Evolutionary conservation across 2,113 vertebrate species (phyloP).

Genomic region (Rhodinocichla rosea): DNA sequence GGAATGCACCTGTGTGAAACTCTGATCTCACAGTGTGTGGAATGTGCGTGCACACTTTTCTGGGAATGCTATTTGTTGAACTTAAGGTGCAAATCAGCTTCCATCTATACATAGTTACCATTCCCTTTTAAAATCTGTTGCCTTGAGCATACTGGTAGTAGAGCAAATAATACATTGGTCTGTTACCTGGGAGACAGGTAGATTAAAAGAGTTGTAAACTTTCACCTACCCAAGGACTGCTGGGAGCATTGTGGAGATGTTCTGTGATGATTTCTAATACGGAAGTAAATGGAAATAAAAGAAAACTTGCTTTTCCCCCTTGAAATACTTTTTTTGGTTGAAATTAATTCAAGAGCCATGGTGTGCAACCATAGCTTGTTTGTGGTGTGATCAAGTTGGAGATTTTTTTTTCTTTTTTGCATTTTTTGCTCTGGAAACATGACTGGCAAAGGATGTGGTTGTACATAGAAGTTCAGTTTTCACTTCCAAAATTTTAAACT

Average conservation of each 20-base stretch:
- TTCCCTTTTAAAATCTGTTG: not conserved
- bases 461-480: not conserved
- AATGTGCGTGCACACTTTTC: not conserved
- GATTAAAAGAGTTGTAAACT: not conserved
- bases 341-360: not conserved
- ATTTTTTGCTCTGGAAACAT: not conserved
- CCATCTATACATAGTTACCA: not conserved
- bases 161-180: not conserved
- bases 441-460: not conserved
- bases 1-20: not conserved
- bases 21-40: not conserved
- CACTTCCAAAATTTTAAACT: not conserved
- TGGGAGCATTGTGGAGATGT: not conserved
- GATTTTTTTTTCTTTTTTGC: not conserved
- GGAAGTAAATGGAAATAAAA: not conserved
- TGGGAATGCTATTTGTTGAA: not conserved
- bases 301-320: not conserved
- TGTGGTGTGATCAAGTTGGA: fast-evolving
- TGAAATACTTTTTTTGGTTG: not conserved
- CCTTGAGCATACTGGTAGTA: not conserved
- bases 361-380: not conserved
- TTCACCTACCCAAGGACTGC: not conserved
- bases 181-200: not conserved
- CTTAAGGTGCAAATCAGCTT: not conserved
- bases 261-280: not conserved